Base-by-base conservation (phyloP, 2,888 invertebrate species). In the Pristionchus entomophagus region DNA sequence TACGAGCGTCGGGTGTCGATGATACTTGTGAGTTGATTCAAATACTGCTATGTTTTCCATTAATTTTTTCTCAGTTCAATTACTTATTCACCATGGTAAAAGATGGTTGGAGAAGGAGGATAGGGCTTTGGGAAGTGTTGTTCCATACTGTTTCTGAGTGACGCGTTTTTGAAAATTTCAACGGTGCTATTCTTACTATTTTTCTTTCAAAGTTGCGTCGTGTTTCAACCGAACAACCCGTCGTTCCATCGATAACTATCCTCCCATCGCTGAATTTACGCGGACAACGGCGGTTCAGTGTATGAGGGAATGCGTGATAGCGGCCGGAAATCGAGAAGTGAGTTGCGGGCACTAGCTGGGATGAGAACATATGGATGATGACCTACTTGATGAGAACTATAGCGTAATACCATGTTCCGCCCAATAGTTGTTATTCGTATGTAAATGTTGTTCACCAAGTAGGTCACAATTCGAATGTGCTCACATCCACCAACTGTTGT, bases 231-330 rank as follows among this genome's bases (percentile, higher is more conserved):
- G 90, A 77, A 88, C 89, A 0, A 86, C 89, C 3, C 87, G 91
- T 38, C 86, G 90, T 69, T 89, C 92, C 38, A 91, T 93, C 32
- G 92, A 91, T 45, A 93, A 93, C 78, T 91, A 90, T 65, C 90
- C 90, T 51, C 93, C 93, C 19, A 89, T 93, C 38, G 90, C 91
- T 14, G 91, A 91, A 84, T 89, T 91, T 45, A 88, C 91, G 26
- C 84, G 89, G 83, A 89, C 91, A 17, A 89, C 91, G 12, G 88
- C 92, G 4, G 86, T 91, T 51, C 90, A 90, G 84, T 93, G 93
- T 65, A 88, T 92, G 51, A 85, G 89, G 32, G 87, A 89, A 35
- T 90, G 90, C 56, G 88, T 91, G 29, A 85, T 88, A 82, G 89
- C 90, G n/a, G 87, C 88, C 22, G 89, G 88, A 26, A 89, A 91